phyloP scores from a whole-genome alignment of 2,888 invertebrate genomes.

The Ornithoptera priamus region DNA sequence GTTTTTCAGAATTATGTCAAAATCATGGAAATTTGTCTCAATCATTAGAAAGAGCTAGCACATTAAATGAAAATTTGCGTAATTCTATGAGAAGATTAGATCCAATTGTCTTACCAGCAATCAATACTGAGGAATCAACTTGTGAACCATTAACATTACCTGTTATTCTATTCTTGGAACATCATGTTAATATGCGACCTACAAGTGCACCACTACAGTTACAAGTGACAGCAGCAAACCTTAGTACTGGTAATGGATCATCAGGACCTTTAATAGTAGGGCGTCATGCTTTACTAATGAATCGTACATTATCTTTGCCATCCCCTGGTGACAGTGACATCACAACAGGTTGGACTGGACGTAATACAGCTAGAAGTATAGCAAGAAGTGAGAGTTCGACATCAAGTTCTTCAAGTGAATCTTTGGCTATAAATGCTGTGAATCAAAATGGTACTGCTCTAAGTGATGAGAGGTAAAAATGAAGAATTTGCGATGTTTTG shows the following conservation, averaged over 20 bases:
- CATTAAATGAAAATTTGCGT: slow-evolving; percentile 60
- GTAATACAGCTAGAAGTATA: slow-evolving; percentile 60
- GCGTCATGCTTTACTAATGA: slow-evolving; percentile 68
- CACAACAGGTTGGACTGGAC: slow-evolving; percentile 66
- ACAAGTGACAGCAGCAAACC: slow-evolving; percentile 71
- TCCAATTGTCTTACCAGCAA: slow-evolving; percentile 68
- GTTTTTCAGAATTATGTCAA: slow-evolving; percentile 62
- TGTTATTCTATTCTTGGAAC: slow-evolving; percentile 72
- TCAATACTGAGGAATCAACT: slow-evolving; percentile 52
- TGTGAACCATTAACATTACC: slow-evolving; percentile 69
- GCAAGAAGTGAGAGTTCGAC: slow-evolving; percentile 58
- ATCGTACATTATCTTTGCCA: slow-evolving; percentile 66
- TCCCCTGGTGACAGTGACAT: slow-evolving; percentile 71
- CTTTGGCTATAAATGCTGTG: slow-evolving; percentile 50
- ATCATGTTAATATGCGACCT: slow-evolving; percentile 70
- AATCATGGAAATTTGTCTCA: slow-evolving; percentile 51
- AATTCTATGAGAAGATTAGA: slow-evolving; percentile 73
- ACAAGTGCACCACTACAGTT: slow-evolving; percentile 73
- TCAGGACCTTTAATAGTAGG: slow-evolving; percentile 71
- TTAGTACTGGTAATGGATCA: slow-evolving; percentile 60
- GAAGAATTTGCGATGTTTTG: neutral
- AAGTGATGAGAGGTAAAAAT: slow-evolving; percentile 64
- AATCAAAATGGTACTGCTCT: slow-evolving; percentile 50
- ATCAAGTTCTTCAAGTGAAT: slow-evolving; percentile 69
- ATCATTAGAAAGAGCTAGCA: slow-evolving; percentile 57